Evolutionary conservation across 2,797 vertebrate genomes (phyloP).

Genomic region (Tauraco hartlaubi): DNA sequence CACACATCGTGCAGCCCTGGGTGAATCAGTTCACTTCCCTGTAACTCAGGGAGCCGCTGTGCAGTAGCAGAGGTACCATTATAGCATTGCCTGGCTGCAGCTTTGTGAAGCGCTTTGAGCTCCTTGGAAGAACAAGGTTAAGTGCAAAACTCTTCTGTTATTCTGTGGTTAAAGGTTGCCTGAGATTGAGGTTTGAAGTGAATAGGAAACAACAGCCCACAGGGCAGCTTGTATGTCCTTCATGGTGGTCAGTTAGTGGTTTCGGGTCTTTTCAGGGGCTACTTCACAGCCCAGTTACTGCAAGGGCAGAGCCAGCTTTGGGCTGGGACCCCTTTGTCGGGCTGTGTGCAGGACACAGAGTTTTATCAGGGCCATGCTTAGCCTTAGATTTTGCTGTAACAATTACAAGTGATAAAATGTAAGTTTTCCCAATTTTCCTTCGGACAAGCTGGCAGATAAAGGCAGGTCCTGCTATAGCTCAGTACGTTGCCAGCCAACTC

Average conservation of each 20-base stretch:
- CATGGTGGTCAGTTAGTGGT: background rate
- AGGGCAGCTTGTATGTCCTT: background rate
- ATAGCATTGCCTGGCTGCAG: background rate
- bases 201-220: background rate
- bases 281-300: background rate
- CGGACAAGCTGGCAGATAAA: background rate
- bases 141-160: background rate
- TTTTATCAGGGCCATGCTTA: background rate
- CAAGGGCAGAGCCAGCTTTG: background rate
- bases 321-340: background rate
- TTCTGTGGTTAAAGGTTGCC: background rate
- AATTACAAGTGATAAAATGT: conserved; percentile 22
- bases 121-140: background rate
- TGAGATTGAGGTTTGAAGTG: background rate
- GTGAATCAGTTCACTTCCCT: background rate
- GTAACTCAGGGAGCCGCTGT: background rate
- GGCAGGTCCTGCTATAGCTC: conserved; percentile 6
- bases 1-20: background rate
- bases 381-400: background rate
- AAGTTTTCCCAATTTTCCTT: background rate
- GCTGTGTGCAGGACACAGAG: background rate
- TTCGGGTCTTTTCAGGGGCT: background rate
- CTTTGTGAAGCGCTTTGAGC: background rate
- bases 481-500: conserved; percentile 1
- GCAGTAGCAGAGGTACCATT: background rate